Base-by-base conservation (phyloP, 2,797 vertebrate genomes). In the Crocidura indochinensis region DNA sequence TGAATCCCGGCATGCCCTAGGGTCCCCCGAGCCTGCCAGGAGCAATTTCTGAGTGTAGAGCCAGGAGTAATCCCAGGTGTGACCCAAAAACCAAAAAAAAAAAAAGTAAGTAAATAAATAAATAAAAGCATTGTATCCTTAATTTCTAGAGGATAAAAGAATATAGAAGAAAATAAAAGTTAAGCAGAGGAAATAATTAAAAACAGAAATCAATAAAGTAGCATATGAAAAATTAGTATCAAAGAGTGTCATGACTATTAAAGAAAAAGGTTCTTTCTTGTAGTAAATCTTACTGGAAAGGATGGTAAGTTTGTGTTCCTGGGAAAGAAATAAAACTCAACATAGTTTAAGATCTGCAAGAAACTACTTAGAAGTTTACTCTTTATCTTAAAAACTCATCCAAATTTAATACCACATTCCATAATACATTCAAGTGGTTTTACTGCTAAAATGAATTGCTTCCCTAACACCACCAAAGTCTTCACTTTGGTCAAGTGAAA, bases 131-230 rank as follows among this genome's bases (percentile, higher is more conserved):
- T 19, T 11, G 10, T 1, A 24, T 19, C 56, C 56, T 19, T 20
- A 22, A 22, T 60, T 60, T 60, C 56, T 22, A 60, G 19, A 56
- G 53, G 81, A 68, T 38, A 87, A 22, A 68, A 64, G 64, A 75
- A 56, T 72, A 27, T 14, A 53, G 77, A 62, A n/a, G 6, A 20
- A 60, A 60, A 60, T 60, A 60, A 19, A 60, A 60, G 22, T 60
- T 60, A 60, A 56, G 31, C 69, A 22, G 11, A 87, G 80, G 62
- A 12, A 81, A 27, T 29, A 84, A 72, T 65, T 69, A 69, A 81
- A 90, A 38, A 29, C 17, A 78, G 12, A 74, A 91, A 88, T 9
- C 46, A 75, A 47, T 44, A 22, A 91, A 10, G n/a, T 69, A 78
- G 60, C 19, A 87, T 75, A 88, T 0, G 68, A 44, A 88, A 88